A percentile compares a stretch with the other conserved stretches of the same genome.
Conservation (phyloP, 1,140 invertebrate species). For the Neodiprion pinetum region DNA sequence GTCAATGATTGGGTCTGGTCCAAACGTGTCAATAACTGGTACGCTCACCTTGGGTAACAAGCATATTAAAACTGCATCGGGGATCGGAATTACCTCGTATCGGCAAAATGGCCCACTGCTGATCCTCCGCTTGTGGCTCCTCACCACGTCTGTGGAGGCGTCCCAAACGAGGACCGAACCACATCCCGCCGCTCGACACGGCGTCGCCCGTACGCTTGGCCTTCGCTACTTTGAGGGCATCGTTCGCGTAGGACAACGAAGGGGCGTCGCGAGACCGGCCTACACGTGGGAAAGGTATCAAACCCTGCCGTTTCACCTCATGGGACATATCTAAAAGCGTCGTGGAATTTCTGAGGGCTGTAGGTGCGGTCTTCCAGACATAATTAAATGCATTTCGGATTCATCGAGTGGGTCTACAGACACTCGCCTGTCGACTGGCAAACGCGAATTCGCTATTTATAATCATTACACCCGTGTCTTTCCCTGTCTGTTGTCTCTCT, state of each 20-base stretch:
- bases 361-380: not conserved
- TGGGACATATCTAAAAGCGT: not conserved
- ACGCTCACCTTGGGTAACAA: too few relatives aligned
- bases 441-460: too few relatives aligned
- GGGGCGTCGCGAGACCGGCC: slow-evolving; percentile 42
- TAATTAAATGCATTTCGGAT: too few relatives aligned
- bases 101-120: slow-evolving; percentile 22
- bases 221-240: not conserved
- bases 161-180: slow-evolving; percentile 67
- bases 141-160: not conserved
- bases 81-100: slow-evolving; percentile 12
- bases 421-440: too few relatives aligned
- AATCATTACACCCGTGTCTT: too few relatives aligned
- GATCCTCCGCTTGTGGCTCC: slow-evolving; percentile 16
- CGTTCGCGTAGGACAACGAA: slow-evolving; percentile 23
- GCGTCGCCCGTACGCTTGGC: slow-evolving; percentile 36
- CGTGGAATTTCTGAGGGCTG: not conserved
- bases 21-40: too few relatives aligned
- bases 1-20: too few relatives aligned
- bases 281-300: slow-evolving; percentile 62
- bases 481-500: too few relatives aligned
- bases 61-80: too few relatives aligned
- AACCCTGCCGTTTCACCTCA: slow-evolving; percentile 50
- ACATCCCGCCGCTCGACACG: slow-evolving; percentile 58
- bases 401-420: too few relatives aligned